Conservation (phyloP, 2,888 invertebrate species). For the Prosapia bicincta region DNA sequence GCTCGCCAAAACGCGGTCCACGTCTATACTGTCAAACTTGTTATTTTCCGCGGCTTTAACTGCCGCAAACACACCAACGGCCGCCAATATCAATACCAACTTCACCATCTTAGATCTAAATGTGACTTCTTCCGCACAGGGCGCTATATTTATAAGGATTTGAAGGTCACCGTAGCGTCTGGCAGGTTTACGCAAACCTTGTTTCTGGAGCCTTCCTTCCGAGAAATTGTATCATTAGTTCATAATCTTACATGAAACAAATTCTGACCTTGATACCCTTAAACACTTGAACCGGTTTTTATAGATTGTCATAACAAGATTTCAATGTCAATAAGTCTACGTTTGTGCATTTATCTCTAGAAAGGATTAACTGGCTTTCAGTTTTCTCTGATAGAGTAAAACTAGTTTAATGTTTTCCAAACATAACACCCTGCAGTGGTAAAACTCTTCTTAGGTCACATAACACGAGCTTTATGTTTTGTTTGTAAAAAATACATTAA, state of each 20-base stretch:
- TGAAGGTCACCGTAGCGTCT: background rate
- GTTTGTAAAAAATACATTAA: too few species aligned
- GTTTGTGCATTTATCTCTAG: too few species aligned
- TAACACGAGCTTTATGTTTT: too few species aligned
- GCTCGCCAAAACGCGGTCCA: constrained; percentile 64
- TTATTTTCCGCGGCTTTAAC: constrained; percentile 36
- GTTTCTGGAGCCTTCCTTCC: background rate
- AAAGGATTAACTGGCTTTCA: too few species aligned
- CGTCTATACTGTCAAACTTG: constrained; percentile 66
- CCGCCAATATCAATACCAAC: background rate
- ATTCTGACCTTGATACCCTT: background rate
- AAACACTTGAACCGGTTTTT: background rate
- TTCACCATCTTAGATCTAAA: background rate
- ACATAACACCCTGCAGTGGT: too few species aligned
- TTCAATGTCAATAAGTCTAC: background rate
- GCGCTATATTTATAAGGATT: background rate
- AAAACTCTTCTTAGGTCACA: too few species aligned
- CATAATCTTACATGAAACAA: background rate
- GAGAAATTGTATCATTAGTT: background rate
- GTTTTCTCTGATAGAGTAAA: too few species aligned
- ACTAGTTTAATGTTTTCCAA: too few species aligned
- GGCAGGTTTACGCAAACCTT: background rate
- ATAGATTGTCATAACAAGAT: background rate
- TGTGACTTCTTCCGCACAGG: background rate
- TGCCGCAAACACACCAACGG: background rate